A percentile compares a stretch with the other conserved stretches of the same genome.
phyloP scores from a whole-genome alignment of 2,888 invertebrate species.

The Rhogogaster chlorosoma region DNA sequence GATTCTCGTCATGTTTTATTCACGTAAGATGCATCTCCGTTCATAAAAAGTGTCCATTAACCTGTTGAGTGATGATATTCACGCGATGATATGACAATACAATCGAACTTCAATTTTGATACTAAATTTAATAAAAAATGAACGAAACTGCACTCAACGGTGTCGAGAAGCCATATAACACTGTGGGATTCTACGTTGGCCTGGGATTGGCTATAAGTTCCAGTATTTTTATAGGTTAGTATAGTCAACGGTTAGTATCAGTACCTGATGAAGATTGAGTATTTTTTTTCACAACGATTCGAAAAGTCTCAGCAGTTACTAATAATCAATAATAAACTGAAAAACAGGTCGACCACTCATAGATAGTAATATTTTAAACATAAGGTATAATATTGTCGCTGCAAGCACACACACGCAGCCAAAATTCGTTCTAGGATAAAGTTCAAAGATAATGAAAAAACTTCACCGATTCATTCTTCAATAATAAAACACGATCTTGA shows the following conservation, averaged over 20 bases:
- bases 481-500: not conserved
- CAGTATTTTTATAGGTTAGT: constrained; percentile 89
- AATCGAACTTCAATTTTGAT: not conserved
- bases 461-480: not conserved
- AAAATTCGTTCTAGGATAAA: not conserved
- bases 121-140: constrained; percentile 16
- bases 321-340: not conserved
- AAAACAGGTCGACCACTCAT: not conserved
- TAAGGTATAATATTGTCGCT: not conserved
- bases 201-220: constrained; percentile 88
- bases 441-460: not conserved
- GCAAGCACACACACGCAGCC: not conserved
- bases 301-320: not conserved
- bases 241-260: too few relatives aligned
- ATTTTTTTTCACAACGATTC: not conserved
- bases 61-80: not conserved
- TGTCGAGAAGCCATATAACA: constrained; percentile 59
- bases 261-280: not conserved
- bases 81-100: not conserved
- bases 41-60: not conserved
- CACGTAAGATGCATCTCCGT: not conserved
- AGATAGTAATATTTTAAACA: not conserved
- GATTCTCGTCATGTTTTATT: not conserved
- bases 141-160: not conserved
- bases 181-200: constrained; percentile 85